These are phyloP conservation scores for Pangasius macronema DNA, from an alignment of 2,797 vertebrate species.

Conservation along the genomic window DNA sequence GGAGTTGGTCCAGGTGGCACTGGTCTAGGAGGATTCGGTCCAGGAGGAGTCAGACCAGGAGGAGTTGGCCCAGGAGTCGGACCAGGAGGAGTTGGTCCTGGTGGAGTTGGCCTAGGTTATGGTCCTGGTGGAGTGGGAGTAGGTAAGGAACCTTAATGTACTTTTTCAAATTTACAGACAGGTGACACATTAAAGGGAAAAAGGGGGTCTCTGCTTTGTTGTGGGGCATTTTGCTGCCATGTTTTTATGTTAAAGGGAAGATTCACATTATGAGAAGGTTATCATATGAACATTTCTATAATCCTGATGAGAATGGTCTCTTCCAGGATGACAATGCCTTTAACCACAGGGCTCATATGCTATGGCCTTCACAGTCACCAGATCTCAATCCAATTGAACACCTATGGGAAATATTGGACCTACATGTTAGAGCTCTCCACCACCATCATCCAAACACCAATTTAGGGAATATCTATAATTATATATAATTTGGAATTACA, in stretches of 20 bases:
- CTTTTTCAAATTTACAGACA: background rate
- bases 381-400: background rate
- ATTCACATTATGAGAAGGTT: background rate
- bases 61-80: slow-evolving; percentile 21
- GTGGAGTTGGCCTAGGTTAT: slow-evolving; percentile 8
- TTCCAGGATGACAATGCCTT: background rate
- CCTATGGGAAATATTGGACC: background rate
- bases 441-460: background rate
- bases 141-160: slow-evolving; percentile 21
- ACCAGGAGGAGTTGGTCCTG: background rate
- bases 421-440: background rate
- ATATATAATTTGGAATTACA: background rate
- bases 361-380: background rate
- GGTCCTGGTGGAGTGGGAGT: slow-evolving; percentile 55
- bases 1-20: slow-evolving; percentile 30
- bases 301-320: background rate
- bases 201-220: background rate
- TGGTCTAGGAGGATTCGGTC: background rate
- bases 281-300: background rate
- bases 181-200: background rate
- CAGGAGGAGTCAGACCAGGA: background rate
- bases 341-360: background rate
- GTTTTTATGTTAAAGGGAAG: background rate
- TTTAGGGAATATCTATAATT: background rate
- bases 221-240: background rate